Percentiles rank a stretch among this genome's conserved stretches.
These are phyloP conservation scores for Neoaliturus tenellus DNA, from an alignment of 2,888 invertebrate genomes.

Conservation along the genomic window DNA sequence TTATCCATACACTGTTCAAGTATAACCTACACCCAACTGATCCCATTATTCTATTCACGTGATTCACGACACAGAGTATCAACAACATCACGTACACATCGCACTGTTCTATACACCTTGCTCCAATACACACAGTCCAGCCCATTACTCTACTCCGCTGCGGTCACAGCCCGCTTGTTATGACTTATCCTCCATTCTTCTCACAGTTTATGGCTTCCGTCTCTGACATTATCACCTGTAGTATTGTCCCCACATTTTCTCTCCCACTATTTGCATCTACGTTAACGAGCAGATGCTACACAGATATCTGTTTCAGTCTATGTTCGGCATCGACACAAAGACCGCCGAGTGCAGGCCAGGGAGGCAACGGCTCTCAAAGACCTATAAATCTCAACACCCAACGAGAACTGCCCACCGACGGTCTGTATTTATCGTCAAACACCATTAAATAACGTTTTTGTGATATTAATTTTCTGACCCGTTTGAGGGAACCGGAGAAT, in stretches of 20 bases:
- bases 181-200: neutral
- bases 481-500: neutral
- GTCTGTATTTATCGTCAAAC: constrained; percentile 14
- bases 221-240: neutral
- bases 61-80: too few relatives aligned
- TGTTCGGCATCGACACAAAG: neutral
- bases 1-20: too few relatives aligned
- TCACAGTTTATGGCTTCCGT: neutral
- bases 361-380: neutral
- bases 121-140: too few relatives aligned
- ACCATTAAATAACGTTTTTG: constrained; percentile 21
- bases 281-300: neutral
- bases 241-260: neutral
- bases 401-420: neutral
- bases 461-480: constrained; percentile 3
- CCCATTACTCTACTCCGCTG: too few relatives aligned
- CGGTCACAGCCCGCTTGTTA: neutral
- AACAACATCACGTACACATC: too few relatives aligned
- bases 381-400: constrained; percentile 22
- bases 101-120: too few relatives aligned
- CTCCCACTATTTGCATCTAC: neutral
- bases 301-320: neutral
- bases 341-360: neutral
- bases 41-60: too few relatives aligned
- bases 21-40: too few relatives aligned